phyloP scores from a whole-genome alignment of 2,113 vertebrate genomes.

The Sphyrna mokarran region DNA sequence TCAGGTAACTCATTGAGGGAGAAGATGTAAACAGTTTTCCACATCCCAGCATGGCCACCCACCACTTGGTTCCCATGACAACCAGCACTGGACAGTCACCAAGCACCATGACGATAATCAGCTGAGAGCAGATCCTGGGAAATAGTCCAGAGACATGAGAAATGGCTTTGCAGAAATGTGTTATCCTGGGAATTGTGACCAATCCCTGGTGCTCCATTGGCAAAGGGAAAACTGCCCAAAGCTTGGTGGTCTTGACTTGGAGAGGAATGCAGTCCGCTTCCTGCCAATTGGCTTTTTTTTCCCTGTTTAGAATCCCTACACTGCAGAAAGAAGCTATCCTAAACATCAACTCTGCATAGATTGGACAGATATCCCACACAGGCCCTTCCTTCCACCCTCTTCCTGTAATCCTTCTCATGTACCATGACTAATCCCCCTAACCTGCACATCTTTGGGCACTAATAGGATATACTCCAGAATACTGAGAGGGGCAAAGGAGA shows the following conservation, averaged over 20 bases:
- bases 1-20: background rate
- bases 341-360: too few relatives aligned
- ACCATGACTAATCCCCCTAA: too few relatives aligned
- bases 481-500: too few relatives aligned
- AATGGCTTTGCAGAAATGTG: background rate
- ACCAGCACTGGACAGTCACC: background rate
- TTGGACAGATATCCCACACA: too few relatives aligned
- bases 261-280: background rate
- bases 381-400: too few relatives aligned
- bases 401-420: too few relatives aligned
- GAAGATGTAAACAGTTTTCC: background rate
- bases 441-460: too few relatives aligned
- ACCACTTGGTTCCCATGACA: background rate
- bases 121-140: background rate
- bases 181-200: background rate
- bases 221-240: background rate
- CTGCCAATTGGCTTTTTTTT: background rate
- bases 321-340: too few relatives aligned
- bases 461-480: too few relatives aligned
- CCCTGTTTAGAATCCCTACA: too few relatives aligned
- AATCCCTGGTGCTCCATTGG: background rate
- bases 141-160: background rate
- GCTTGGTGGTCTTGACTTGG: background rate
- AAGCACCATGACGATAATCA: background rate
- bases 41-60: background rate